Evolutionary conservation across 2,888 invertebrate species (phyloP), one percentile per base, ranked within the genome.

Genomic region (Eristalinus sepulchralis): DNA sequence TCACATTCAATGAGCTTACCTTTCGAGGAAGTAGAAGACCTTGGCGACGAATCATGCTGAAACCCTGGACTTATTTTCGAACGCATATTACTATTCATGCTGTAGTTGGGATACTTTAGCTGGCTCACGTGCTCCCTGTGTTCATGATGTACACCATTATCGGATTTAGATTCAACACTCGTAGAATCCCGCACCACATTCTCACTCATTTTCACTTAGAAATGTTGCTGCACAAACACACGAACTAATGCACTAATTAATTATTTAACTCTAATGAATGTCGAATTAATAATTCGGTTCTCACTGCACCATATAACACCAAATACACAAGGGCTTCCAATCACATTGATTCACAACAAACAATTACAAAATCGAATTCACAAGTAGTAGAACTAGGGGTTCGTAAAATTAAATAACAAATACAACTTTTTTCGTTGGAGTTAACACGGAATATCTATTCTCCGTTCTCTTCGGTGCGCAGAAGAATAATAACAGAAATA

Each of bases 21-120:
- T 84, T 71, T 84, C 22, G 84, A 80, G 20, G 84, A 84, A 47
- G 75, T 80, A 6, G 84, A 84, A 53, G 84, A 84, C 75, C 80
- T 80, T 71, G 79, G 62, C 11, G 75, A 66, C 36, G 80, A 71
- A n/a, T 84, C 84, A 9, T 75, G 75, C 24, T 75, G 79, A 17
- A 20, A 70, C 13, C 68, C 83, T 27, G 67, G 68, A 57, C 27
- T 60, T 9, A 83, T 70, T 68, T 73, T 83, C 1, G 72, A 27
- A 13, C 63, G 5, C 47, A n/a, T 20, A 63, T 47, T 68, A 17
- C 60, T 79, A 9, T 36, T 82, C 24, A 57, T 57, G 13, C 34
- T 67, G 33, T 63, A 68, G 17, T 67, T 63, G 20, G 64, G 67
- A 4, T 20, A 66, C 22, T 62, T 83, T 1, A 72, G n/a, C 1